These are phyloP conservation scores for Harpagoxenus sublaevis DNA, from an alignment of 2,888 invertebrate species.

Conservation along the genomic window DNA sequence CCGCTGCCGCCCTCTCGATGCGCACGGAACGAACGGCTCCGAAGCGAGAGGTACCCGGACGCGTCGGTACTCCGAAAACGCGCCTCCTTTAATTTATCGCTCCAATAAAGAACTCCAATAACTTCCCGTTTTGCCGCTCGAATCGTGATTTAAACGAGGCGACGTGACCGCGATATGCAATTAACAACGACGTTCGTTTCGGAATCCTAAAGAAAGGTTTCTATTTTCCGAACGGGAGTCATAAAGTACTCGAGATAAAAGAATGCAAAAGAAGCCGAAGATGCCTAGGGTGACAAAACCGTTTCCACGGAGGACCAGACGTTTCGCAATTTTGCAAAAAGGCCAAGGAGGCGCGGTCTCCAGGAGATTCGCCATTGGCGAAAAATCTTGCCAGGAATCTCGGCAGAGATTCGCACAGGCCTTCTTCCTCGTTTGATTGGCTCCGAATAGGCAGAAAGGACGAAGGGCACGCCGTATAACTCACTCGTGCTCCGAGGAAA, in stretches of 20 bases:
- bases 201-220: neutral
- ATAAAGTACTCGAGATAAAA: neutral
- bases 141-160: neutral
- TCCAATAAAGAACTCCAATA: neutral
- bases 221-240: neutral
- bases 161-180: neutral
- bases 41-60: neutral
- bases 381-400: neutral
- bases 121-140: neutral
- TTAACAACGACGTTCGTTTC: neutral
- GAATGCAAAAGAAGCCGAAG: neutral
- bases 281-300: neutral
- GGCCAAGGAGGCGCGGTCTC: neutral
- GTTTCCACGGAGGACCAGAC: neutral
- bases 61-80: constrained; percentile 6
- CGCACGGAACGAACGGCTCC: neutral
- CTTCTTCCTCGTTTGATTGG: neutral
- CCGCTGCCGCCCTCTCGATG: neutral
- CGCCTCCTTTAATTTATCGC: neutral
- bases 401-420: neutral
- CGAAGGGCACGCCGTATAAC: neutral
- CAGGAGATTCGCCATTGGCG: neutral
- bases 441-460: neutral
- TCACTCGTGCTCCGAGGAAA: neutral
- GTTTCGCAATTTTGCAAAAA: neutral